Conservation (phyloP, 2,113 vertebrate species). For the Cathartes aura region DNA sequence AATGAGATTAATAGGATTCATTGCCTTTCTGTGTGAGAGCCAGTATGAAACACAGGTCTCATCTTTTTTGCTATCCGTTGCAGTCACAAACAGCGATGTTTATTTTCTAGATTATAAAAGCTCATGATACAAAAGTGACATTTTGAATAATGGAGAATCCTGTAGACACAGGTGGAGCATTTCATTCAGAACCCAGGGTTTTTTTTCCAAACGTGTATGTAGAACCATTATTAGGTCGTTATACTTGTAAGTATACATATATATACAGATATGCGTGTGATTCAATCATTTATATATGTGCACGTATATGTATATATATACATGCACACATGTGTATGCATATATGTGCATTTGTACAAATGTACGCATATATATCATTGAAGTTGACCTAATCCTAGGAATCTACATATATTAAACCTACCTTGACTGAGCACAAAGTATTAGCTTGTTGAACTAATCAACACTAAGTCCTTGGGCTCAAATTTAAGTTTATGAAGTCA, state of each 20-base stretch:
- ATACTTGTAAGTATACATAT: not conserved
- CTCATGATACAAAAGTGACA: not conserved
- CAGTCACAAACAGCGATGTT: not conserved
- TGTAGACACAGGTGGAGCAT: not conserved
- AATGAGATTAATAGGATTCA: not conserved
- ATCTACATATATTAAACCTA: not conserved
- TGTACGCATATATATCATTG: fast-evolving
- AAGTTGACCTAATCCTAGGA: not conserved
- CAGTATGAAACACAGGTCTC: not conserved
- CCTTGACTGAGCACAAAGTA: not conserved
- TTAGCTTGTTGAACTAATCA: not conserved
- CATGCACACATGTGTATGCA: not conserved
- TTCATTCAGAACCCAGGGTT: not conserved
- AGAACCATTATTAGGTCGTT: not conserved
- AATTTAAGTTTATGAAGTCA: not conserved
- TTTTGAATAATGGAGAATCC: not conserved
- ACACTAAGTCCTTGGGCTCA: not conserved
- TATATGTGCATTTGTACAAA: not conserved
- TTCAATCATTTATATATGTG: not conserved
- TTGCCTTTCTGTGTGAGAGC: not conserved
- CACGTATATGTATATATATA: not conserved
- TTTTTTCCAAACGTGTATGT: not conserved
- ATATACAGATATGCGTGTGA: not conserved
- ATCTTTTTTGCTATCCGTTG: not conserved
- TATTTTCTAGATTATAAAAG: not conserved